Percentiles rank a stretch among this genome's conserved stretches.
phyloP scores from a whole-genome alignment of 2,113 vertebrate species.

The Eubucco bourcierii region DNA sequence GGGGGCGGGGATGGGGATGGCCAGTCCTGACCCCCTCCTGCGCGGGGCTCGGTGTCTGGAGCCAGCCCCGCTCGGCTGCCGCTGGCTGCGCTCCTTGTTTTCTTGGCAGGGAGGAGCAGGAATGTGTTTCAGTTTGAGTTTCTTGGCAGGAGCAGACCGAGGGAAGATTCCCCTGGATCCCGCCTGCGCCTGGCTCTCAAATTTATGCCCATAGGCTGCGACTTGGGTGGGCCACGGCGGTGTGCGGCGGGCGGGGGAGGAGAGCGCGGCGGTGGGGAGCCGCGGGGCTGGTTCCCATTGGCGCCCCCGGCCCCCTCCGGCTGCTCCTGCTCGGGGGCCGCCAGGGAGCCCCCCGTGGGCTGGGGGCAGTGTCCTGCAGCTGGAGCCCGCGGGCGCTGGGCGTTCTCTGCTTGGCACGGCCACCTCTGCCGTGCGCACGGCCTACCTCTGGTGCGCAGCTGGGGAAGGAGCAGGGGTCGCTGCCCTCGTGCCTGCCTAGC shows the following conservation, averaged over 20 bases:
- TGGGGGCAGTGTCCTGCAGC: neutral
- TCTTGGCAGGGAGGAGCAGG: constrained; percentile 66
- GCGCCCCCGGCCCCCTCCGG: neutral
- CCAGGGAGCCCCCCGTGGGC: neutral
- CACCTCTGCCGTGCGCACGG: fast-evolving
- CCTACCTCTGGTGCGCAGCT: no score
- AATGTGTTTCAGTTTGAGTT: constrained; percentile 75
- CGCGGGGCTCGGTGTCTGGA: constrained; percentile 1
- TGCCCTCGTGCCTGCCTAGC: neutral
- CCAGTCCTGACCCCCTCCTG: constrained; percentile 27
- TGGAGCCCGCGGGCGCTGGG: neutral
- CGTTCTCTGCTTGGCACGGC: neutral
- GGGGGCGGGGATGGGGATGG: neutral
- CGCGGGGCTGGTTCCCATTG: constrained; percentile 15
- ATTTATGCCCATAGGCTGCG: constrained; percentile 73
- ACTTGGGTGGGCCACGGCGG: constrained; percentile 70
- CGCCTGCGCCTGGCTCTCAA: constrained; percentile 61
- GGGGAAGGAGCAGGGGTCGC: no score
- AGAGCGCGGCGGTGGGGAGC: constrained; percentile 15
- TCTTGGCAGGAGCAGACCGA: constrained; percentile 64
- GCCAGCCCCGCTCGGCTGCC: neutral
- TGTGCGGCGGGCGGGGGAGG: constrained; percentile 57
- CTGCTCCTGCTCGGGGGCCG: neutral
- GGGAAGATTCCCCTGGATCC: constrained; percentile 63
- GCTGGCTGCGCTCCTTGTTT: constrained; percentile 59